These are phyloP conservation scores for Corticium candelabrum DNA, from an alignment of 37 sponge, comb jelly and placozoan genomes.

Conservation along the genomic window DNA sequence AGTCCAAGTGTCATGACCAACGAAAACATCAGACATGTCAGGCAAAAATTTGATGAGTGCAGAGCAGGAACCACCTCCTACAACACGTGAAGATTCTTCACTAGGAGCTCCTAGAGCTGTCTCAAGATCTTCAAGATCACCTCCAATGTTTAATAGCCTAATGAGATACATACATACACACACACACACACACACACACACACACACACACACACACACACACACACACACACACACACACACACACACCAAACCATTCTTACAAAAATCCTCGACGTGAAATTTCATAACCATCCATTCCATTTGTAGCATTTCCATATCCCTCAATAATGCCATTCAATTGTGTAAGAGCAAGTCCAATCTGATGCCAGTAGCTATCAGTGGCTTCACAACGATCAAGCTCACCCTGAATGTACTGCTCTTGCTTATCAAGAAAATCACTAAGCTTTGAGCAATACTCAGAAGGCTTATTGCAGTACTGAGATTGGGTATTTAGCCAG, in stretches of 20 bases:
- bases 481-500: slow-evolving; percentile 53
- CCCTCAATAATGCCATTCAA: too few species aligned
- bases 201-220: neutral
- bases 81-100: neutral
- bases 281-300: too few species aligned
- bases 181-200: too few species aligned
- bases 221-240: neutral
- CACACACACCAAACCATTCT: too few species aligned
- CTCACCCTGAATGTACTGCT: slow-evolving; percentile 21
- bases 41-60: slow-evolving; percentile 78
- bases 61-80: slow-evolving; percentile 78
- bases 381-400: neutral
- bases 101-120: slow-evolving; percentile 37
- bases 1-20: slow-evolving; percentile 86
- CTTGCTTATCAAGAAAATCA: slow-evolving; percentile 33
- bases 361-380: slow-evolving; percentile 44
- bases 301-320: too few species aligned
- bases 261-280: too few species aligned
- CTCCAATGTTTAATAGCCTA: slow-evolving; percentile 53
- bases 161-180: neutral
- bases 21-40: slow-evolving; percentile 50
- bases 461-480: slow-evolving; percentile 35
- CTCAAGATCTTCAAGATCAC: slow-evolving; percentile 79
- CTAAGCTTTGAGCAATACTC: neutral
- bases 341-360: neutral